These are phyloP conservation scores for Capitulum mitella DNA, from an alignment of 2,888 invertebrate genomes.

Conservation along the genomic window DNA sequence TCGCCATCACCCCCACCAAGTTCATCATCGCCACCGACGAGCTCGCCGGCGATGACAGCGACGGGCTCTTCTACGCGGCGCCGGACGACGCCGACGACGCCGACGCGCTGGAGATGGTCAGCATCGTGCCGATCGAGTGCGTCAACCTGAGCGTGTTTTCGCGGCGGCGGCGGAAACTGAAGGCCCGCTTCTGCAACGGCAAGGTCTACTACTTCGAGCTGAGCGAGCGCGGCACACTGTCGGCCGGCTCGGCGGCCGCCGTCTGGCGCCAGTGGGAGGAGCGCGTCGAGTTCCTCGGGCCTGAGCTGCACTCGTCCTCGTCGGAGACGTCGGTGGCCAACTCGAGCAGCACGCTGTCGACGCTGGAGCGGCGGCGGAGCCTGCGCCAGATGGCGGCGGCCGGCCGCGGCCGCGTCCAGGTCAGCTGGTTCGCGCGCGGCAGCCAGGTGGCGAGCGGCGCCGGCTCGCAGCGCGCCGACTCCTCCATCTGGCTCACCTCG, in stretches of 20 bases:
- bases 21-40: conserved; percentile 17
- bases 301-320: not conserved
- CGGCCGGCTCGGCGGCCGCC: not conserved
- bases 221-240: conserved; percentile 11
- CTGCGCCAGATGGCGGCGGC: not conserved
- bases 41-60: not conserved
- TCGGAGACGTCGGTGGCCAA: conserved; percentile 12
- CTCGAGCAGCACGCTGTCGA: not conserved
- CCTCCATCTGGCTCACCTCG: conserved; percentile 3
- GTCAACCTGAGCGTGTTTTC: conserved; percentile 12
- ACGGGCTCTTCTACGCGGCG: not conserved
- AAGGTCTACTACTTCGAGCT: conserved; percentile 21
- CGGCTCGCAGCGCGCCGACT: not conserved
- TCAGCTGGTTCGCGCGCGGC: conserved; percentile 19
- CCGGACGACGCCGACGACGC: not conserved
- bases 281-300: conserved; percentile 14
- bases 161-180: not conserved
- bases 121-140: conserved; percentile 3
- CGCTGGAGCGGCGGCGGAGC: conserved; percentile 5
- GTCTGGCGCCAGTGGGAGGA: conserved; percentile 19
- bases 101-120: conserved; percentile 1
- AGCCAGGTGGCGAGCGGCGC: not conserved
- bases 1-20: conserved; percentile 42
- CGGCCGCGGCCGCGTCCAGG: not conserved
- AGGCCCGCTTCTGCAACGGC: conserved; percentile 19